phyloP scores from a whole-genome alignment of 92 coral and sea anemone species.

The Phenganax stokvisi region DNA sequence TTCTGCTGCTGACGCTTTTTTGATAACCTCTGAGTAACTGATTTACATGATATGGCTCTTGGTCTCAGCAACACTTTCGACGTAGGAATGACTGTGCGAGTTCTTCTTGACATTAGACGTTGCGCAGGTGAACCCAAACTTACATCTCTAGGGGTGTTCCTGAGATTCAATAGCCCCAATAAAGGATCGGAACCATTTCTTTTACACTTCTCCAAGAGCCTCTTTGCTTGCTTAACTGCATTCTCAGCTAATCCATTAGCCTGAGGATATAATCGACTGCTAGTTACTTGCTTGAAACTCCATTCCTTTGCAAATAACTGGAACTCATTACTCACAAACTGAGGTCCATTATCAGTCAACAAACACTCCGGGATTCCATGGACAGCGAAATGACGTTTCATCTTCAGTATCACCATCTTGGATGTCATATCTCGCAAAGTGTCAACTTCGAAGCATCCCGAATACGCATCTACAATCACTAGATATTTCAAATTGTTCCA shows the following conservation, averaged over 20 bases:
- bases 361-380: slow-evolving; percentile 33
- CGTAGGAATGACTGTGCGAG: slow-evolving; percentile 5
- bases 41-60: not conserved
- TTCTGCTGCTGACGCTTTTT: slow-evolving; percentile 32
- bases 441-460: slow-evolving; percentile 35
- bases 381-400: slow-evolving; percentile 39
- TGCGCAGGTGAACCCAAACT: slow-evolving; percentile 28
- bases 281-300: slow-evolving; percentile 22
- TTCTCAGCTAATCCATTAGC: slow-evolving; percentile 23
- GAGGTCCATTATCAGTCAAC: slow-evolving; percentile 39
- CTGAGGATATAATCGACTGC: slow-evolving; percentile 11
- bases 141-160: slow-evolving; percentile 36
- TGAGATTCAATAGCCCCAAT: slow-evolving; percentile 35
- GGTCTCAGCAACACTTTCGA: not conserved
- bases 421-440: slow-evolving; percentile 19
- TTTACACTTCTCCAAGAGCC: slow-evolving; percentile 42
- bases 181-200: slow-evolving; percentile 40
- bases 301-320: slow-evolving; percentile 9
- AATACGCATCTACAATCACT: slow-evolving; percentile 30
- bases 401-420: slow-evolving; percentile 20
- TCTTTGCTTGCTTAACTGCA: slow-evolving; percentile 16
- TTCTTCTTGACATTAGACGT: slow-evolving; percentile 5
- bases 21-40: slow-evolving; percentile 2
- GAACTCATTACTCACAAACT: slow-evolving; percentile 33
- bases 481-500: slow-evolving; percentile 26